Conservation (phyloP, 2,113 vertebrate species). For the Columbina picui region DNA sequence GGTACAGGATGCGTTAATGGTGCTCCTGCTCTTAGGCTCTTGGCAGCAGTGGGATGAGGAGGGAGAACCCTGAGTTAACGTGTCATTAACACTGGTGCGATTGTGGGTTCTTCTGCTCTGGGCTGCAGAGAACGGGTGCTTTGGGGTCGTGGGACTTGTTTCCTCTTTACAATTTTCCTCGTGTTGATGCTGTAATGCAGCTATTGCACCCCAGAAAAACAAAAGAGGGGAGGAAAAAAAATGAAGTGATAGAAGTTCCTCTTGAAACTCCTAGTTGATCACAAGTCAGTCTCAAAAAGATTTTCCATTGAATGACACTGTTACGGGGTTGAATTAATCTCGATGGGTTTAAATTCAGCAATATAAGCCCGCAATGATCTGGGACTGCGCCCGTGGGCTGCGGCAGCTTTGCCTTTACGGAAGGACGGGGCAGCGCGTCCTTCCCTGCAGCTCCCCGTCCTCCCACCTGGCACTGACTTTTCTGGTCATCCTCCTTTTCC, state of each 20-base stretch:
- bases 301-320: not conserved
- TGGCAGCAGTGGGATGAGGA: not conserved
- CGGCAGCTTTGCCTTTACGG: not conserved
- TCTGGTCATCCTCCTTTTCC: not conserved
- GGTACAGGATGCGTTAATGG: fast-evolving
- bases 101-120: not conserved
- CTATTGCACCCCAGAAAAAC: not conserved
- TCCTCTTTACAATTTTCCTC: not conserved
- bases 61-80: fast-evolving
- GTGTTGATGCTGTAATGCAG: not conserved
- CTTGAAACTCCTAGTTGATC: not conserved
- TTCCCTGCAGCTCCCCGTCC: not conserved
- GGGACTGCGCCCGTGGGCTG: fast-evolving
- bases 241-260: fast-evolving
- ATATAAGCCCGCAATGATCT: fast-evolving
- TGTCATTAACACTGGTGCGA: not conserved
- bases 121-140: not conserved
- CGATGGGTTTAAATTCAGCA: fast-evolving
- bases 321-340: fast-evolving
- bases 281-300: not conserved
- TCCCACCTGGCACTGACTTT: fast-evolving
- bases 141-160: too few relatives aligned
- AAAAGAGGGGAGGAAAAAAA: not conserved
- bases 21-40: not conserved
- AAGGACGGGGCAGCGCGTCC: fast-evolving